These are phyloP conservation scores for Tinea pellionella DNA, from an alignment of 2,888 invertebrate genomes.

Conservation along the genomic window DNA sequence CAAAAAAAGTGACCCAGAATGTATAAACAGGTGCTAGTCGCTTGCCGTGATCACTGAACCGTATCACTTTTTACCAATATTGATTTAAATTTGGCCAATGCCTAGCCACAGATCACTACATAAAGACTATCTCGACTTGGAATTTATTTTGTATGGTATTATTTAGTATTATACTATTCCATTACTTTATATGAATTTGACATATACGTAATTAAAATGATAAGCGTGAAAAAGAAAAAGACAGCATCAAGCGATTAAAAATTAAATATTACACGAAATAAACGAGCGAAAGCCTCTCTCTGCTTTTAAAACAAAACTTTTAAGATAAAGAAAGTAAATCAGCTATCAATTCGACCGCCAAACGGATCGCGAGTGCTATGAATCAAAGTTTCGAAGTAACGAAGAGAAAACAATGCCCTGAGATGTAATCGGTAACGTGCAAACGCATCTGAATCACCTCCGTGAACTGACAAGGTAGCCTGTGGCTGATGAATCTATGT, in stretches of 20 bases:
- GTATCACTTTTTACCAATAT: conserved; percentile 33
- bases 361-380: conserved; percentile 30
- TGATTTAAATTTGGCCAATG: conserved; percentile 22
- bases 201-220: not conserved
- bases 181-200: not conserved
- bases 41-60: conserved; percentile 30
- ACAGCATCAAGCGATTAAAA: not conserved
- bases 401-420: conserved; percentile 33
- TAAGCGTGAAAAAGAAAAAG: not conserved
- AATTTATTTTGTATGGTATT: not conserved
- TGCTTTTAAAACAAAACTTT: not conserved
- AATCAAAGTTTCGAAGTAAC: conserved; percentile 34
- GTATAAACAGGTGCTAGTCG: conserved; percentile 35
- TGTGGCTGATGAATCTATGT: conserved; percentile 22
- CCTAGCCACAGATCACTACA: not conserved
- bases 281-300: not conserved
- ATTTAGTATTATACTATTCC: no score
- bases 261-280: not conserved
- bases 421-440: conserved; percentile 35
- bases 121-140: not conserved
- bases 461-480: conserved; percentile 26
- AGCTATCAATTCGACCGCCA: conserved; percentile 29
- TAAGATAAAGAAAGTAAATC: conserved; percentile 27
- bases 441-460: conserved; percentile 29
- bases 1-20: conserved; percentile 49